Evolutionary conservation across 37 sponge, comb jelly and placozoan genomes (phyloP).

Genomic region (Halisarca cf. caerulea): DNA sequence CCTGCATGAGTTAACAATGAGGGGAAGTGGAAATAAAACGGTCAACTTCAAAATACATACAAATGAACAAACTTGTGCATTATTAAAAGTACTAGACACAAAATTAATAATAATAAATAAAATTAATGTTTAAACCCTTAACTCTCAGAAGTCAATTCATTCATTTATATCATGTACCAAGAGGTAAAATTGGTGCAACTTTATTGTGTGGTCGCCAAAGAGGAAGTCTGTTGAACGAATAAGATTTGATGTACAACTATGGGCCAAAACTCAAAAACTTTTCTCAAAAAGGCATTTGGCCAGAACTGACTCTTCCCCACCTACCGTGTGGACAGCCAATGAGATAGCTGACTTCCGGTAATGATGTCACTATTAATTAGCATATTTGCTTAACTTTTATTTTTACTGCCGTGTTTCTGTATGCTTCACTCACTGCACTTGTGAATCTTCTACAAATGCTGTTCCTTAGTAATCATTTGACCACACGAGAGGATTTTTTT

Average conservation of each 20-base stretch:
- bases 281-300: not conserved
- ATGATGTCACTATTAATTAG: not conserved
- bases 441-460: not conserved
- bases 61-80: no score
- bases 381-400: not conserved
- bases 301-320: not conserved
- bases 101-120: no score
- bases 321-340: not conserved
- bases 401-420: not conserved
- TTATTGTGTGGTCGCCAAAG: slow-evolving; percentile 1
- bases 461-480: not conserved
- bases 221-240: slow-evolving; percentile 4
- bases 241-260: not conserved
- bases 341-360: not conserved
- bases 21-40: no score
- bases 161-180: no score
- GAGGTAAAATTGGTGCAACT: slow-evolving; percentile 6
- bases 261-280: not conserved
- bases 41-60: no score
- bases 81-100: no score
- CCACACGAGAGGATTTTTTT: not conserved
- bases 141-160: no score
- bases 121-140: no score
- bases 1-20: no score
- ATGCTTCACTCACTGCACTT: not conserved